phyloP scores from a whole-genome alignment of 2,797 vertebrate genomes.

The Vipera latastei region DNA sequence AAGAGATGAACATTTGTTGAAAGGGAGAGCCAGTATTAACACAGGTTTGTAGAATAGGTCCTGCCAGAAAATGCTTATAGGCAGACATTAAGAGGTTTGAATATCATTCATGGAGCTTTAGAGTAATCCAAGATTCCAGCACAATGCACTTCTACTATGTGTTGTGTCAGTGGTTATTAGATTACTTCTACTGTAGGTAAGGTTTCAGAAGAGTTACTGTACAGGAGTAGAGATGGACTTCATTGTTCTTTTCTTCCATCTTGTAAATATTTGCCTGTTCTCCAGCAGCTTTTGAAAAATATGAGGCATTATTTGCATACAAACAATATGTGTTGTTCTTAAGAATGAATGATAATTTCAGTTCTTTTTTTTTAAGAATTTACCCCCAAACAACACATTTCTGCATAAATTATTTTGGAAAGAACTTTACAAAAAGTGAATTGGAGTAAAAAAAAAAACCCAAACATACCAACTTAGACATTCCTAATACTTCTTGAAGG shows the following conservation, averaged over 20 bases:
- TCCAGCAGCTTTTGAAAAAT: neutral
- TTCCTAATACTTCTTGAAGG: neutral
- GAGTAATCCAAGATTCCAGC: neutral
- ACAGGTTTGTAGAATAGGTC: conserved; percentile 5
- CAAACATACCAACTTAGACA: neutral
- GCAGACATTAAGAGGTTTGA: neutral
- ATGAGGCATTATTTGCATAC: neutral
- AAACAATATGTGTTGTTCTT: neutral
- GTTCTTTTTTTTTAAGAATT: neutral
- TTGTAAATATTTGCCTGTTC: neutral
- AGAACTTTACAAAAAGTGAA: neutral
- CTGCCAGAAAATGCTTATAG: conserved; percentile 24
- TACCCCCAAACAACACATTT: neutral
- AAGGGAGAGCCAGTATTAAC: conserved; percentile 18
- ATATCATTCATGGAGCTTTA: neutral
- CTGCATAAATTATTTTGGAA: neutral
- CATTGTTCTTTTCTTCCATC: neutral
- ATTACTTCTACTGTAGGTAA: neutral
- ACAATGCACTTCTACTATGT: neutral
- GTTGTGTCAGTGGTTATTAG: neutral
- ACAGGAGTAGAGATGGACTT: neutral
- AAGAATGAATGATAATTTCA: neutral
- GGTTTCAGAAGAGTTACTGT: neutral
- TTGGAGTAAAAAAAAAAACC: neutral
- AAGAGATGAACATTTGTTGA: conserved; percentile 35